Conservation (phyloP, 2,797 vertebrate species). For the Poeciliopsis infans region DNA sequence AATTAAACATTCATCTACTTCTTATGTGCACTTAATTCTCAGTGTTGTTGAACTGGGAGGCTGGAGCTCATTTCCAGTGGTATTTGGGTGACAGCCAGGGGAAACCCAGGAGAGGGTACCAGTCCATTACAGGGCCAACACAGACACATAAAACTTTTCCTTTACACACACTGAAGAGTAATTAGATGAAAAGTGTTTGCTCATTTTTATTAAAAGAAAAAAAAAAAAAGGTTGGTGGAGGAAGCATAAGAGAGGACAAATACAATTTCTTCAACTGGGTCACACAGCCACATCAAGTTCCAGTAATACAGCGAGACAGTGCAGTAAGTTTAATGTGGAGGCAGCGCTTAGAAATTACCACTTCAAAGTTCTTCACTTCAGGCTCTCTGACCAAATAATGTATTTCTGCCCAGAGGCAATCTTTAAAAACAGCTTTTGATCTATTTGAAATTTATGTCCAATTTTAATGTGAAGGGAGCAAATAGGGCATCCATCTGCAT, state of each 20-base stretch:
- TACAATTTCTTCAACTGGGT: constrained; percentile 3
- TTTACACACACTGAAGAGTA: background rate
- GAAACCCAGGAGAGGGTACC: background rate
- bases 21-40: background rate
- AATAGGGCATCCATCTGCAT: background rate
- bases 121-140: background rate
- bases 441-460: background rate
- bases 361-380: constrained; percentile 14
- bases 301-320: background rate
- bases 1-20: background rate
- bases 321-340: background rate
- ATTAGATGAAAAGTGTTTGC: background rate
- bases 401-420: background rate
- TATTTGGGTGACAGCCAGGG: background rate
- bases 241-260: background rate
- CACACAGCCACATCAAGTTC: background rate
- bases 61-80: background rate
- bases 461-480: background rate
- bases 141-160: background rate
- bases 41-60: background rate
- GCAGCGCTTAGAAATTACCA: constrained; percentile 6
- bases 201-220: background rate
- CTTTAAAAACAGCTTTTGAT: constrained; percentile 4
- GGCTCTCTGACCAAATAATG: background rate
- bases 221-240: background rate